Evolutionary conservation across 1,140 invertebrate species (phyloP), one percentile per base, ranked within the genome.

Genomic region (Drosophila setifemur): DNA sequence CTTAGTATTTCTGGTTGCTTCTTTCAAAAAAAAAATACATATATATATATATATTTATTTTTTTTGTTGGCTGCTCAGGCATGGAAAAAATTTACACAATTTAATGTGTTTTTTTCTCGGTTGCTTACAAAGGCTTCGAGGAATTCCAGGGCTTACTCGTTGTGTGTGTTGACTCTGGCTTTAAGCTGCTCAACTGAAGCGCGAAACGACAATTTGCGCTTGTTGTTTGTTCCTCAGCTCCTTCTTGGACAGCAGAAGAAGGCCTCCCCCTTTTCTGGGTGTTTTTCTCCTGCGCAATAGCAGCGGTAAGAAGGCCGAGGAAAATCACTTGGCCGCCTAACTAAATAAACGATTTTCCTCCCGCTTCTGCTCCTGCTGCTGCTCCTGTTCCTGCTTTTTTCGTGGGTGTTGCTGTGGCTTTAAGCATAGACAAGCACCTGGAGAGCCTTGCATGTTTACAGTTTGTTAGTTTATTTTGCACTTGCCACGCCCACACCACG

Each of bases 111-210:
- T 66, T 63, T 73, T 69, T 48, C 33, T 19, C 28, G 54, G 39
- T 25, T 70, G 35, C 39, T 70, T 70, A 70, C 58, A 78, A 82
- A 60, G 73, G 74, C 74, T 82, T 78, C 64, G 33, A 66, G 78
- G 70, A 83, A 85, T 83, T 74, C 43, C 39, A 33, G 31, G 39
- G 60, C 63, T 54, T 67, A 55, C 60, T 45, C 31, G 44, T 50
- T 69, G 48, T 53, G 50, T 53, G 69, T 55, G 71, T 83, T 83
- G 79, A 85, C 74, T 78, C 69, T 70, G 75, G 66, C 79, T 83
- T 85, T 85, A 83, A 83, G 79, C 79, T 79, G 79, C 79, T 83
- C 79, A 83, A 79, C 79, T 85, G 74, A 83, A 83, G 79, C 79
- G 79, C 79, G 74, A 78, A 83, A 83, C 79, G 79, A 72, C 79